A percentile compares a stretch with the other conserved stretches of the same genome.
Evolutionary conservation across 2,888 invertebrate species (phyloP).

Genomic region (Ptycholaimellus sp.): DNA sequence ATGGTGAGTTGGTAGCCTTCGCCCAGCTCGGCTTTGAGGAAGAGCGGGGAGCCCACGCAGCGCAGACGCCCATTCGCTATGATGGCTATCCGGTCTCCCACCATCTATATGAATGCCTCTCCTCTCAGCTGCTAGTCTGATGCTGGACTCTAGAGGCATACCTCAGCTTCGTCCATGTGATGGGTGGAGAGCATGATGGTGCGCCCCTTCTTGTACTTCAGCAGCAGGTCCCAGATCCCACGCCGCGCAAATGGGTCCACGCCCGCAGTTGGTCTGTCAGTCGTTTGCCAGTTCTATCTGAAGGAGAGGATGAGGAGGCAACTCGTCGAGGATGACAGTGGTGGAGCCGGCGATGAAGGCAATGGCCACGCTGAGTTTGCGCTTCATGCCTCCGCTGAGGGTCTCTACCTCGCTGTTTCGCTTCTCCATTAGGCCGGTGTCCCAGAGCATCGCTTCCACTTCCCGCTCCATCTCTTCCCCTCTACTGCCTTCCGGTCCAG

Average conservation of each 20-base stretch:
- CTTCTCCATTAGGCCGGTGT: slow-evolving; percentile 43
- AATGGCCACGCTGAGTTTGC: slow-evolving; percentile 60
- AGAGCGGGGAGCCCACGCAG: slow-evolving; percentile 56
- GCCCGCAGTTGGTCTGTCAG: slow-evolving; percentile 69
- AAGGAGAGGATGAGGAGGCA: too few species aligned
- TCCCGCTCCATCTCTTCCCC: slow-evolving; percentile 27
- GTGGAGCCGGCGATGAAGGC: slow-evolving; percentile 52
- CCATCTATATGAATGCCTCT: too few species aligned
- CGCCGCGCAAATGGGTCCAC: slow-evolving; percentile 67
- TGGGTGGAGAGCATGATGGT: slow-evolving; percentile 63
- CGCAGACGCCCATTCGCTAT: slow-evolving; percentile 41
- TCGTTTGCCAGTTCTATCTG: too few species aligned
- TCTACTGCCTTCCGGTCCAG: background rate
- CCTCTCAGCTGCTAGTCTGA: too few species aligned
- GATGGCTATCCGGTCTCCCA: slow-evolving; percentile 59
- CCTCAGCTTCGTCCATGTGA: slow-evolving; percentile 64
- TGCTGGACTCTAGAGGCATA: too few species aligned
- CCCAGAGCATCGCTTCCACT: slow-evolving; percentile 37
- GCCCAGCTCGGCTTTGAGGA: slow-evolving; percentile 43
- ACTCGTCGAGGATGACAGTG: slow-evolving; percentile 28
- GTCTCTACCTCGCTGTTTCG: slow-evolving; percentile 26
- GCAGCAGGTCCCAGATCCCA: slow-evolving; percentile 59
- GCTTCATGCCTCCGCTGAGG: slow-evolving; percentile 47
- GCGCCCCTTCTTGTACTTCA: slow-evolving; percentile 36
- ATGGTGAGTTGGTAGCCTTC: slow-evolving; percentile 27